These are phyloP conservation scores for Philopotamus ludificatus DNA, from an alignment of 1,140 invertebrate species.

Conservation along the genomic window DNA sequence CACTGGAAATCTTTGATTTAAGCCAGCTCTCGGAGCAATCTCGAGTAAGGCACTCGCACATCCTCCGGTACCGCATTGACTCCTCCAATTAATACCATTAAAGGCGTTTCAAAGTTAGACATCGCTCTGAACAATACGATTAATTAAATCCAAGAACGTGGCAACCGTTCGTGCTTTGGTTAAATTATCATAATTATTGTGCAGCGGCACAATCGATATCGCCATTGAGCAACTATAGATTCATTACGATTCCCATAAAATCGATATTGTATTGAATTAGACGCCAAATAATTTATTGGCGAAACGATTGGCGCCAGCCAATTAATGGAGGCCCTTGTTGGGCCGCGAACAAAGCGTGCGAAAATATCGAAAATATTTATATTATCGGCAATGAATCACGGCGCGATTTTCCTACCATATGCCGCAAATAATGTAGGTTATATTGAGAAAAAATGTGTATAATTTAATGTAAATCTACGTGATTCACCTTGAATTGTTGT, in stretches of 20 bases:
- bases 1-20: too few species aligned
- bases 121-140: too few species aligned
- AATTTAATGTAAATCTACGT: too few species aligned
- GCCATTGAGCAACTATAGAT: slow-evolving; percentile 6
- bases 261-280: slow-evolving; percentile 10
- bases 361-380: too few species aligned
- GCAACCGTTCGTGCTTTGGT: background rate
- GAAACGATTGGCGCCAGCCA: background rate
- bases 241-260: slow-evolving; percentile 8
- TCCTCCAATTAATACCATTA: too few species aligned
- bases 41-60: too few species aligned
- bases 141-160: background rate
- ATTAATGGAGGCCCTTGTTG: background rate
- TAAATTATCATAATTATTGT: slow-evolving; percentile 27
- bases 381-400: background rate
- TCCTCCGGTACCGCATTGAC: too few species aligned
- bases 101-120: too few species aligned
- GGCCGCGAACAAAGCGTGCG: background rate
- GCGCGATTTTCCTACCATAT: background rate
- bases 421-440: too few species aligned
- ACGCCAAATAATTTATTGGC: slow-evolving; percentile 19
- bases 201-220: slow-evolving; percentile 9
- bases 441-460: too few species aligned
- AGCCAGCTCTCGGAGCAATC: too few species aligned
- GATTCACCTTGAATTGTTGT: too few species aligned